Conservation (phyloP, 1,140 invertebrate species). For the Drosophila varians region DNA sequence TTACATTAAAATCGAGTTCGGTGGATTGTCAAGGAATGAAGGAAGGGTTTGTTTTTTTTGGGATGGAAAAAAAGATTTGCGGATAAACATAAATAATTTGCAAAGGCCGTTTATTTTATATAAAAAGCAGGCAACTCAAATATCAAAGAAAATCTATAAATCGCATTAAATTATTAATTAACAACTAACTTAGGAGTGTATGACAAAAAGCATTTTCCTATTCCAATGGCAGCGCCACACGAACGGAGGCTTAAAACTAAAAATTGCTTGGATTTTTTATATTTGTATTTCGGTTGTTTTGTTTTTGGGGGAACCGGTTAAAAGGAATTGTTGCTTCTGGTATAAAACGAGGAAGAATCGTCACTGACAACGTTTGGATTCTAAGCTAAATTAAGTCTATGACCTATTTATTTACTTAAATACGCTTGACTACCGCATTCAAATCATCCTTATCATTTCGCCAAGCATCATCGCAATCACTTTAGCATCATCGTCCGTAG, state of each 20-base stretch:
- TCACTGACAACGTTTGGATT: constrained; percentile 66
- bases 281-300: neutral
- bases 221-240: constrained; percentile 60
- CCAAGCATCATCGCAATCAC: constrained; percentile 70
- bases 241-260: constrained; percentile 62
- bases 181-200: constrained; percentile 76
- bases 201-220: constrained; percentile 73
- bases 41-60: neutral
- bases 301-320: neutral
- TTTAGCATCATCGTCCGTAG: constrained; percentile 78
- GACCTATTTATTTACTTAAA: constrained; percentile 76
- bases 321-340: constrained; percentile 22
- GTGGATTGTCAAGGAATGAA: constrained; percentile 67
- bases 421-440: constrained; percentile 60
- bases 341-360: constrained; percentile 72
- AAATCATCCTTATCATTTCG: constrained; percentile 36
- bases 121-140: constrained; percentile 53
- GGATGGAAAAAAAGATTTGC: constrained; percentile 10
- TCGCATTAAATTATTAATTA: constrained; percentile 59
- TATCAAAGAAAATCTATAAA: constrained; percentile 53
- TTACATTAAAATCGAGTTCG: constrained; percentile 48
- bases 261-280: constrained; percentile 53
- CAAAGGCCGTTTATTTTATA: constrained; percentile 64
- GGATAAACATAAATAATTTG: constrained; percentile 36
- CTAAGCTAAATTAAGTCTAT: constrained; percentile 70